A percentile compares a stretch with the other conserved stretches of the same genome.
phyloP scores from a whole-genome alignment of 2,888 invertebrate genomes.

The Temnothorax ravouxi region DNA sequence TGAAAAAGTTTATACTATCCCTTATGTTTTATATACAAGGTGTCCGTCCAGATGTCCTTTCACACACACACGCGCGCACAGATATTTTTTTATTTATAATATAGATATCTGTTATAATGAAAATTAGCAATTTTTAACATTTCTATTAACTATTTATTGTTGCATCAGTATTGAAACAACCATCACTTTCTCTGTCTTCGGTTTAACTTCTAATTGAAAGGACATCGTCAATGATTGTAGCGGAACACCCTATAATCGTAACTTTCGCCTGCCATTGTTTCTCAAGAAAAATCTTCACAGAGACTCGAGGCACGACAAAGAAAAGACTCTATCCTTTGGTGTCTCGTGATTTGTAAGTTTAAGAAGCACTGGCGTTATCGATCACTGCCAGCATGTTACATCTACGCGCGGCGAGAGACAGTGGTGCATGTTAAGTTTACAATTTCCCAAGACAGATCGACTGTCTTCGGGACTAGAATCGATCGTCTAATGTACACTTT shows the following conservation, averaged over 20 bases:
- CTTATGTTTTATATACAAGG: conserved; percentile 35
- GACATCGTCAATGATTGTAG: conserved; percentile 13
- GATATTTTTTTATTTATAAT: conserved; percentile 23
- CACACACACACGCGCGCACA: not conserved
- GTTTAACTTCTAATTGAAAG: conserved; percentile 23
- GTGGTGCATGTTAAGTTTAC: conserved; percentile 39
- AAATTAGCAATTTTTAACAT: conserved; percentile 27
- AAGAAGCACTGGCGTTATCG: conserved; percentile 52
- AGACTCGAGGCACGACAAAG: conserved; percentile 29
- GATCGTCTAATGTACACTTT: conserved; percentile 61
- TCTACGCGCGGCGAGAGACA: conserved; percentile 33
- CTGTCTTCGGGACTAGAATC: conserved; percentile 74
- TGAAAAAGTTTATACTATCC: conserved; percentile 29
- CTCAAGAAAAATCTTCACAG: conserved; percentile 9
- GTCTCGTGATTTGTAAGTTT: conserved; percentile 41
- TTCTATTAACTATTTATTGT: conserved; percentile 25
- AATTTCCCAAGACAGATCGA: conserved; percentile 64
- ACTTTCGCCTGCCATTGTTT: not conserved
- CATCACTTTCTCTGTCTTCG: not conserved
- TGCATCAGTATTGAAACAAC: not conserved
- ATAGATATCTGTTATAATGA: conserved; percentile 12
- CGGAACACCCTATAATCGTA: conserved; percentile 3
- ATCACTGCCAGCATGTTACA: conserved; percentile 37
- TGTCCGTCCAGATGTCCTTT: conserved; percentile 28
- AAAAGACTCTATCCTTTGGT: conserved; percentile 32